Base-by-base conservation (phyloP, 2,113 vertebrate genomes). In the Cathartes aura region DNA sequence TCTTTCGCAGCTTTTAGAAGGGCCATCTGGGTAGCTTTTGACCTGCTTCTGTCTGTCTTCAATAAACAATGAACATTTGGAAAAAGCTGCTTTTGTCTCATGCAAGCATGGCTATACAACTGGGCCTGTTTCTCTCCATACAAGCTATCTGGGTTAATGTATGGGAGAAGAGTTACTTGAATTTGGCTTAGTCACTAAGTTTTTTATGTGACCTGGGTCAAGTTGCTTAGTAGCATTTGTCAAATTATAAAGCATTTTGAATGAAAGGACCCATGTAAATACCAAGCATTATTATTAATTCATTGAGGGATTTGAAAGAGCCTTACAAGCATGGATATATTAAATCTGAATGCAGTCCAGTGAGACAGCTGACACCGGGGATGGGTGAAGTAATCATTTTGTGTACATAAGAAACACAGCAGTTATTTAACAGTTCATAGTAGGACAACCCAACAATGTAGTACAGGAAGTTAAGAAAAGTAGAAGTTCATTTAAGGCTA, bases 181-280 rank as follows among this genome's bases (percentile, higher is more conserved):
- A 48, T 82, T 88, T 93, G 55, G 16, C 64, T 96, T 60, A 32
- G n/a, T 58, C 85, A 4, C 40, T 21, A 27, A 52, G 63, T 82
- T 64, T 82, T 76, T 74, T 93, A 17, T 64, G 32, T 89, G 87
- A 87, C 62, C 86, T 82, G 36, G n/a, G 84, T 92, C 75, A 79
- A 84, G 59, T 92, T 80, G 40, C 70, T 63, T 67, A 81, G 71
- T 74, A 71, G 48, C 22, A 70, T 82, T 96, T 90, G 53, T 80
- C 89, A 95, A 96, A 95, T 96, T 94, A 93, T 73, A 91, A 96
- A 94, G 78, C 78, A 47, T 94, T 93, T 96, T 76, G 53, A 90
- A 73, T 89, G 26, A 92, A 96, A 90, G 93, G 38, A 86, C 42
- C 58, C 23, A 43, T 84, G 59, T 82, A 93, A 96, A 91, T 96